Evolutionary conservation across 2,113 vertebrate genomes (phyloP).

Genomic region (Spheniscus mendiculus): DNA sequence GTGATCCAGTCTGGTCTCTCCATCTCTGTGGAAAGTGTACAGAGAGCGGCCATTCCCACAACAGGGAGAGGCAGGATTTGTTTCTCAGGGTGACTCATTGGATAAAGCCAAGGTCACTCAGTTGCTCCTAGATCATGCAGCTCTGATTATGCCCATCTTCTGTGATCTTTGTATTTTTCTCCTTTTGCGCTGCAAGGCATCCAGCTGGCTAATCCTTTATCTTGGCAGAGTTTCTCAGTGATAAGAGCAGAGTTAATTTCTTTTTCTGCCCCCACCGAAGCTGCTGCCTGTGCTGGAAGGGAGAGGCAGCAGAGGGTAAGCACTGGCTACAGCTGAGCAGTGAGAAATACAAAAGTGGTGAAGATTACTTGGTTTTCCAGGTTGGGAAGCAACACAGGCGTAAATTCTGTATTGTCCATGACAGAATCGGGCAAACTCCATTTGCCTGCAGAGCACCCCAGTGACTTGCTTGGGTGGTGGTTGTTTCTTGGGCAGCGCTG

Average conservation of each 20-base stretch:
- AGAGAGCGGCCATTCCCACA: neutral
- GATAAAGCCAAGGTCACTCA: neutral
- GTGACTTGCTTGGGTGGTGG: neutral
- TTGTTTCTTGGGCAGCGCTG: neutral
- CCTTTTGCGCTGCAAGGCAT: neutral
- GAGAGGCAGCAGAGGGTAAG: neutral
- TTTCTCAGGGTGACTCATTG: neutral
- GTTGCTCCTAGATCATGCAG: neutral
- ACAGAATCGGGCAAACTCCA: neutral
- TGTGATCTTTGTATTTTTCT: neutral
- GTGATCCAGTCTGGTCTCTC: neutral
- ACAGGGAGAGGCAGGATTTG: neutral
- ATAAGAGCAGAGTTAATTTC: neutral
- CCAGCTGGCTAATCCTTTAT: neutral
- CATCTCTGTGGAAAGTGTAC: accelerated
- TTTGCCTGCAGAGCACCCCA: neutral
- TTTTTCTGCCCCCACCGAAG: neutral
- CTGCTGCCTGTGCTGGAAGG: neutral
- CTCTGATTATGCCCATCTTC: neutral
- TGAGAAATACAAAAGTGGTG: neutral
- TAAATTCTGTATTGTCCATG: neutral
- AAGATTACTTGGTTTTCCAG: neutral
- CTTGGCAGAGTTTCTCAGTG: neutral
- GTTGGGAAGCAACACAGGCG: neutral
- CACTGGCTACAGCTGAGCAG: neutral